phyloP scores from a whole-genome alignment of 2,797 vertebrate genomes.

The Psittacula derbiana region DNA sequence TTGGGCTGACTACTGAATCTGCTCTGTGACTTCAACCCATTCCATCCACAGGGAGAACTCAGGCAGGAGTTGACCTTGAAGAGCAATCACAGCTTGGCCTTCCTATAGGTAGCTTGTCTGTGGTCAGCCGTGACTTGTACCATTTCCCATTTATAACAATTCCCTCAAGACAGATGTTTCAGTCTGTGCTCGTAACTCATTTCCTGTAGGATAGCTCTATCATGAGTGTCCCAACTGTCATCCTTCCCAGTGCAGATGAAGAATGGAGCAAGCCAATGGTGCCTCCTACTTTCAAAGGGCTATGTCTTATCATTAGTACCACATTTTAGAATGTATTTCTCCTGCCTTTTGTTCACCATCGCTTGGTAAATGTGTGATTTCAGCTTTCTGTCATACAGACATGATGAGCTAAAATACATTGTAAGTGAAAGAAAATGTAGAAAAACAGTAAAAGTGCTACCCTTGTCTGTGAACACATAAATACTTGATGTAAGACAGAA shows the following conservation, averaged over 20 bases:
- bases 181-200: not conserved
- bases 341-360: not conserved
- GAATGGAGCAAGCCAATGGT: not conserved
- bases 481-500: not conserved
- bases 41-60: not conserved
- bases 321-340: not conserved
- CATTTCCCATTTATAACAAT: not conserved
- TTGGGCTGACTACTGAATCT: not conserved
- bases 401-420: not conserved
- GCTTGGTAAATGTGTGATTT: not conserved
- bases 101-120: not conserved
- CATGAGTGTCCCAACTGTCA: not conserved
- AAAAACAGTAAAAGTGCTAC: not conserved
- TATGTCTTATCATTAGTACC: accelerated
- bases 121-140: not conserved
- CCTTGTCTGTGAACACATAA: not conserved
- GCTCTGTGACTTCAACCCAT: not conserved
- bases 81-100: not conserved
- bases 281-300: not conserved
- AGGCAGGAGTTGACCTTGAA: not conserved
- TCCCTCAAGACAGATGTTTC: not conserved
- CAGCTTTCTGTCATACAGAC: not conserved
- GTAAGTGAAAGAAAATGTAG: not conserved
- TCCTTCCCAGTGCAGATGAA: not conserved
- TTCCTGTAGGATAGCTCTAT: not conserved